These are phyloP conservation scores for Micrasema minimum DNA, from an alignment of 1,140 invertebrate genomes.

Conservation along the genomic window DNA sequence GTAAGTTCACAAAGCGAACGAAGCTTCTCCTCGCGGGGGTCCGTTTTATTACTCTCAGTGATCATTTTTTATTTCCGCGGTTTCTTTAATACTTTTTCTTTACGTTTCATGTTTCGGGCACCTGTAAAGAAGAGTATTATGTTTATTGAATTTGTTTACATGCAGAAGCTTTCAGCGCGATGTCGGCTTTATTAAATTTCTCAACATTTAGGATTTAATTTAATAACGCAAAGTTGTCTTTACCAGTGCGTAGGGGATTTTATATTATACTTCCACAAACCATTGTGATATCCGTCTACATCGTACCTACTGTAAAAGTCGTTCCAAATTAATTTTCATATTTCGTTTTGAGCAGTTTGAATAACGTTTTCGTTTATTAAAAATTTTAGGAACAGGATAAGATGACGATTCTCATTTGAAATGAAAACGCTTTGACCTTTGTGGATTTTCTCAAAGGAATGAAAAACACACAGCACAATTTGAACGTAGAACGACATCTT, in stretches of 20 bases:
- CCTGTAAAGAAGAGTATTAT: too few relatives aligned
- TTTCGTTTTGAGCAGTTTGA: slow-evolving; percentile 21
- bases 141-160: slow-evolving; percentile 35
- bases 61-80: slow-evolving; percentile 12
- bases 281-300: not conserved
- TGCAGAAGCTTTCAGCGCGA: slow-evolving; percentile 23
- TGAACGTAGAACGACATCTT: too few relatives aligned
- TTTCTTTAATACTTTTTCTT: not conserved
- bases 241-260: slow-evolving; percentile 5
- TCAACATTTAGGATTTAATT: slow-evolving; percentile 16
- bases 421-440: not conserved
- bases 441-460: too few relatives aligned
- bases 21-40: slow-evolving; percentile 1
- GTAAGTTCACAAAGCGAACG: slow-evolving; percentile 22
- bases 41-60: slow-evolving; percentile 1
- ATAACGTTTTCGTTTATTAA: slow-evolving; percentile 16
- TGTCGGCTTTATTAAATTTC: slow-evolving; percentile 35
- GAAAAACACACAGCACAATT: too few relatives aligned
- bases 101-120: not conserved
- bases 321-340: slow-evolving; percentile 26
- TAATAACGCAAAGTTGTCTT: slow-evolving; percentile 25
- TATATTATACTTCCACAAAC: not conserved
- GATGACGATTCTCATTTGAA: slow-evolving; percentile 1
- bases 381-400: not conserved
- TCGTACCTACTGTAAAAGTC: slow-evolving; percentile 20